Percentiles rank a stretch among this genome's conserved stretches.
phyloP scores from a whole-genome alignment of 1,140 invertebrate genomes.

The Drosophila neocordata region DNA sequence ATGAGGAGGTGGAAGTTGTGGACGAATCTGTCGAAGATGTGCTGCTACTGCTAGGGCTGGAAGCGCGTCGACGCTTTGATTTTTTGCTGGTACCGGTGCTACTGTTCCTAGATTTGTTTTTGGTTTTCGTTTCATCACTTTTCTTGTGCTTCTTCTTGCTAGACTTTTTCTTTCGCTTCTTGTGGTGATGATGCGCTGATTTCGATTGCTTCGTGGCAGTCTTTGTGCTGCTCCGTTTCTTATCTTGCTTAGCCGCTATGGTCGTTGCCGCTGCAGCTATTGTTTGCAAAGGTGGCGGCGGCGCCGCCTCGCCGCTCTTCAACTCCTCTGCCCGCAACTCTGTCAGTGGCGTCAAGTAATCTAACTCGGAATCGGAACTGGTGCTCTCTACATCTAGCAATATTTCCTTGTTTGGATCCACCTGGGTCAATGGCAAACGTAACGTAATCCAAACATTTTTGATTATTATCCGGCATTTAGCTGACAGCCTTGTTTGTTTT shows the following conservation, averaged over 20 bases:
- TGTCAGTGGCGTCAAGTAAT: slow-evolving; percentile 92
- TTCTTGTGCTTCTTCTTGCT: slow-evolving; percentile 59
- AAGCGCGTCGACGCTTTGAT: slow-evolving; percentile 58
- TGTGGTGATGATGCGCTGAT: slow-evolving; percentile 60
- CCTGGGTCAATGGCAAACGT: slow-evolving; percentile 75
- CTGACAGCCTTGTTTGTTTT: slow-evolving; percentile 14
- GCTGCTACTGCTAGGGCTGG: slow-evolving; percentile 33
- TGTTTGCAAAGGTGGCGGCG: slow-evolving; percentile 39
- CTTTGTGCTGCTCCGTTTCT: slow-evolving; percentile 28
- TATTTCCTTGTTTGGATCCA: slow-evolving; percentile 93
- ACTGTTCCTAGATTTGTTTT: slow-evolving; percentile 40
- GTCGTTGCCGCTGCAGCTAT: slow-evolving; percentile 21
- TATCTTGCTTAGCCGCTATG: slow-evolving; percentile 30
- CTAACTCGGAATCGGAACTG: slow-evolving; percentile 93
- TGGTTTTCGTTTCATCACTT: slow-evolving; percentile 31
- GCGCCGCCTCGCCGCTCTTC: slow-evolving; percentile 84
- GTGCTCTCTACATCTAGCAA: slow-evolving; percentile 97
- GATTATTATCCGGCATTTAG: slow-evolving; percentile 12
- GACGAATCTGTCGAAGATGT: slow-evolving; percentile 33
- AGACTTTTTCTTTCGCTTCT: slow-evolving; percentile 63
- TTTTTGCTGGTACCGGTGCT: slow-evolving; percentile 52
- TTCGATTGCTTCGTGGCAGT: slow-evolving; percentile 51
- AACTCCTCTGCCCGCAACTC: slow-evolving; percentile 90
- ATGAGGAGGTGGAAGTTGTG: slow-evolving; percentile 34
- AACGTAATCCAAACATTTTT: neutral